A percentile compares a stretch with the other conserved stretches of the same genome.
Conservation (phyloP, 2,888 invertebrate species). For the Kuschelorhynchus macadamiae region DNA sequence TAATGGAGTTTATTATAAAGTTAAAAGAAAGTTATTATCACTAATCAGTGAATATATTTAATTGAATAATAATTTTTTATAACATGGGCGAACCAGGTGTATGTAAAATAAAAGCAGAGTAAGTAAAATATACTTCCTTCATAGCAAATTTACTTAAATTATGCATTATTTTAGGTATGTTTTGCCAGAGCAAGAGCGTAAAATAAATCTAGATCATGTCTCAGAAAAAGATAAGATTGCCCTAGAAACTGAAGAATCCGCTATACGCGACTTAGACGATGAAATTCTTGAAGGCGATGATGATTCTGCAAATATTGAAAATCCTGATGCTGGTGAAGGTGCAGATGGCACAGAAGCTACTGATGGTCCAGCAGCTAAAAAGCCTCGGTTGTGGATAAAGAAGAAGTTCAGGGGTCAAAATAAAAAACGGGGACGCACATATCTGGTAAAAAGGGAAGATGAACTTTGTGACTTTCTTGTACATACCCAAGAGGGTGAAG, state of each 20-base stretch:
- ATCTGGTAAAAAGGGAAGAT: slow-evolving; percentile 72
- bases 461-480: slow-evolving; percentile 81
- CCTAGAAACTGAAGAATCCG: slow-evolving; percentile 27
- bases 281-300: background rate
- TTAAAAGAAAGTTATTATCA: too few relatives aligned
- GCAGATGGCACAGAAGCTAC: too few relatives aligned
- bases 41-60: too few relatives aligned
- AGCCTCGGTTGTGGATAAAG: slow-evolving; percentile 60
- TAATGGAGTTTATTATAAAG: too few relatives aligned
- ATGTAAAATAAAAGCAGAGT: slow-evolving; percentile 70
- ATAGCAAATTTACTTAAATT: slow-evolving; percentile 22
- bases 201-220: slow-evolving; percentile 66
- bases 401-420: slow-evolving; percentile 79
- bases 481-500: slow-evolving; percentile 69
- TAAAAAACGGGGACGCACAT: slow-evolving; percentile 83
- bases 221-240: slow-evolving; percentile 66
- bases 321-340: slow-evolving; percentile 51
- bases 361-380: slow-evolving; percentile 66
- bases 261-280: background rate
- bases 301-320: slow-evolving; percentile 26
- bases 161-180: slow-evolving; percentile 66
- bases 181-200: slow-evolving; percentile 67
- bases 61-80: too few relatives aligned
- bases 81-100: slow-evolving; percentile 59
- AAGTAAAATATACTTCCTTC: slow-evolving; percentile 54